Evolutionary conservation across 1,140 invertebrate species (phyloP), one percentile per base, ranked within the genome.

Genomic region (Drosophila rhopaloa): DNA sequence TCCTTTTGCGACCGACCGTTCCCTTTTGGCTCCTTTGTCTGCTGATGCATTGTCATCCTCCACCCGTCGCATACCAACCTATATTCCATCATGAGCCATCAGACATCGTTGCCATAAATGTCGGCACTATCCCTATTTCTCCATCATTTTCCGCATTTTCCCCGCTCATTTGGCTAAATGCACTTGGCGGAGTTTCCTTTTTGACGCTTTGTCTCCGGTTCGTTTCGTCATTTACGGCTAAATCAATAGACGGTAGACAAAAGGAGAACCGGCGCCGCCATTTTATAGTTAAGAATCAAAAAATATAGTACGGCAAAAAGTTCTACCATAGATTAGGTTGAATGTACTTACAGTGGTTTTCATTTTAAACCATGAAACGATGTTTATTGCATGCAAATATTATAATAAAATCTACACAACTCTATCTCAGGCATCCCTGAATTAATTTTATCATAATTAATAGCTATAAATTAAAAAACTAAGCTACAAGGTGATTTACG

Each of bases 161-260:
- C 51, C 50, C 41, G 61, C 65, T 53, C 40, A 55, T 74, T 80
- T 63, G 81, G 73, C 68, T 84, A 83, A 83, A 83, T 82, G 79
- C 79, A 82, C 83, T 85, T 73, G 47, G 57, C 53, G 55, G 44
- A 57, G 51, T 57, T 58, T 58, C 44, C 62, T 40, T 43, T 65
- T 48, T 43, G 53, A 58, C 13, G 43, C 43, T 65, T 66, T 67
- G 43, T 67, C 63, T 50, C 16, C 55, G 60, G 16, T 66, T 44
- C 50, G 35, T 55, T 70, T 47, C 24, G 48, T 41, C 63, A 54
- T 70, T 70, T 66, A 53, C 40, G 62, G 61, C 54, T 61, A 70
- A 77, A 77, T 77, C 75, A 77, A 77, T 77, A 75, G 70, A 63
- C 37, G 50, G 14, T 44, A 68, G 73, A 72, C 68, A 72, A 86